Evolutionary conservation across 2,797 vertebrate genomes (phyloP), one percentile per base, ranked within the genome.

Genomic region (Calcarius lapponicus): DNA sequence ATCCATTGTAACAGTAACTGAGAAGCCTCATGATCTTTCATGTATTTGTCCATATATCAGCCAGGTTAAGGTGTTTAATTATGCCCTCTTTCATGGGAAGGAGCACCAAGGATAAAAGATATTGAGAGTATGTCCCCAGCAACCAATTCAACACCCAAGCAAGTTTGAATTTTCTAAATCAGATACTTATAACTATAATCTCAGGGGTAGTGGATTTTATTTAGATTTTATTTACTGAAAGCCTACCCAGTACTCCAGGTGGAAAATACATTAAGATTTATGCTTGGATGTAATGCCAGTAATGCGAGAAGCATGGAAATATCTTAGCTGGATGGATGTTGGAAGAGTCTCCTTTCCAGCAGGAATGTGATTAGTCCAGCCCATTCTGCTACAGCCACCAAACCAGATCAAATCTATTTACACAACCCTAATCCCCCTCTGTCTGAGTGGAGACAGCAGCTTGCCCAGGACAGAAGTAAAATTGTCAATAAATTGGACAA

Each of bases 211-310:
- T 11, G 7, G 51, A 51, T 82, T 95, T 90, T 94, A 88, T 73
- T 88, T 89, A 89, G 47, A 51, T 82, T 95, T 91, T 94, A 88
- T 73, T 88, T 91, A 89, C 72, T 95, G 96, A 95, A 97, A 97
- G 60, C 64, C 69, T 95, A 97, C 40, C 94, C 88, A 80, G 45
- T 69, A 36, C 54, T 94, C 58, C 84, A 90, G 80, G 62, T 87
- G 96, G 92, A 97, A 97, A 97, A 94, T 80, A 82, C 94, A 97
- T 97, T 97, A 96, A 96, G 96, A 95, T 96, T 96, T 95, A 97
- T 95, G 92, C 93, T 93, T 93, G 93, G 86, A 94, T 94, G 88
- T 80, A 96, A 90, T n/a, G 78, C 88, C 83, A 88, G 96, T 97
- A 97, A 96, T 82, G 92, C 17, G 93, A 97, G 96, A 95, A 95